A percentile compares a stretch with the other conserved stretches of the same genome.
Evolutionary conservation across 2,888 invertebrate genomes (phyloP).

Genomic region (Selenia dentaria): DNA sequence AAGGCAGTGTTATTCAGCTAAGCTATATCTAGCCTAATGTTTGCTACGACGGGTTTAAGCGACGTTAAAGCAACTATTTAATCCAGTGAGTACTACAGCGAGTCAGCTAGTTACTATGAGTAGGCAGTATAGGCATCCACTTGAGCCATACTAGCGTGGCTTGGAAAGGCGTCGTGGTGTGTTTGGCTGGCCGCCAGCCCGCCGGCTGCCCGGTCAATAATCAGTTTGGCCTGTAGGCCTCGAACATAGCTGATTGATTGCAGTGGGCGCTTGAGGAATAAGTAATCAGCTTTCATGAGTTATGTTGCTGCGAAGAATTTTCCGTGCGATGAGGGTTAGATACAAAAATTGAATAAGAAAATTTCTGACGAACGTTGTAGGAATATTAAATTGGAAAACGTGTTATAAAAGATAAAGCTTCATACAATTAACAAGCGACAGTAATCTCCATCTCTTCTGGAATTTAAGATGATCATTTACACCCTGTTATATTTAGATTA

Average conservation of each 20-base stretch:
- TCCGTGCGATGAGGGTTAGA: not conserved
- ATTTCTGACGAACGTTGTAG: too few relatives aligned
- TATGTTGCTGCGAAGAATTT: constrained; percentile 1
- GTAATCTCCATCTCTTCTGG: too few relatives aligned
- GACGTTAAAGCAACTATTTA: not conserved
- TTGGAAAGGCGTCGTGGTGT: constrained; percentile 18
- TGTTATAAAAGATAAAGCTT: too few relatives aligned
- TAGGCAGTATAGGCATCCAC: constrained; percentile 2
- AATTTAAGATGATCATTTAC: too few relatives aligned
- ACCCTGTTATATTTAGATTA: too few relatives aligned
- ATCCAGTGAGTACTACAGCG: constrained; percentile 2
- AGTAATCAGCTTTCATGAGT: constrained; percentile 10
- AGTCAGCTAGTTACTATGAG: not conserved
- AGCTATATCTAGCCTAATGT: too few relatives aligned
- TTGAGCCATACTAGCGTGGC: constrained; percentile 11
- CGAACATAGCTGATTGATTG: constrained; percentile 15
- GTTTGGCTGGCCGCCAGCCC: constrained; percentile 27
- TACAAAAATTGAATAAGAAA: too few relatives aligned
- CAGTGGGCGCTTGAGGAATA: constrained; percentile 11
- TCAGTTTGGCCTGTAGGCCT: constrained; percentile 18
- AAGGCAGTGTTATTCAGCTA: not conserved
- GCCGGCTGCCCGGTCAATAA: constrained; percentile 29
- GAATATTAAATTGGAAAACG: too few relatives aligned
- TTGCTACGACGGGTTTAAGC: too few relatives aligned
- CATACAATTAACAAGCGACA: too few relatives aligned